phyloP scores from a whole-genome alignment of 2,113 vertebrate species.

The Hippoglossus stenolepis region DNA sequence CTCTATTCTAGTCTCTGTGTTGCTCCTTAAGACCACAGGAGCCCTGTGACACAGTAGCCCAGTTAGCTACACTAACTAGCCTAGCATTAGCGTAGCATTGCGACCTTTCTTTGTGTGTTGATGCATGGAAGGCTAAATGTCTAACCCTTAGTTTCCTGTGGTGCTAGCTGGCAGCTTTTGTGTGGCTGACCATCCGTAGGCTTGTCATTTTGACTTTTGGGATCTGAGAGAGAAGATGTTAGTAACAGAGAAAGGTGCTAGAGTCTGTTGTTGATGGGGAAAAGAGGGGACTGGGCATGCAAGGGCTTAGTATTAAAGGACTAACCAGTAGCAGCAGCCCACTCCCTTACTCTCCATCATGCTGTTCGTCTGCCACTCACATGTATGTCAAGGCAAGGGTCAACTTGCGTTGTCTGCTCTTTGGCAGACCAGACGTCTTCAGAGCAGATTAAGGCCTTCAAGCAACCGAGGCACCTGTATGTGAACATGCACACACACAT shows the following conservation, averaged over 20 bases:
- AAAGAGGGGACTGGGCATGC: conserved; percentile 11
- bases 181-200: background rate
- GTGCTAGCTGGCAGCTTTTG: background rate
- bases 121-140: conserved; percentile 6
- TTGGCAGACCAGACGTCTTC: conserved; percentile 3
- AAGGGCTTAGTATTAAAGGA: conserved; percentile 57
- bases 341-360: conserved; percentile 21
- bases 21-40: conserved; percentile 75
- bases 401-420: conserved; percentile 24
- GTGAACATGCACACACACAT: background rate
- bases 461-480: conserved; percentile 29
- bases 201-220: background rate
- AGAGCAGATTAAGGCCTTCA: conserved; percentile 51
- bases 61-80: conserved; percentile 66
- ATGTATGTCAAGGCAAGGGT: conserved; percentile 27
- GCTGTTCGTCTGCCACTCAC: conserved; percentile 38
- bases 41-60: conserved; percentile 73
- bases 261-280: background rate
- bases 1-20: conserved; percentile 72
- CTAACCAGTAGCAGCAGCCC: conserved; percentile 46
- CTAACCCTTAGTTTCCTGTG: background rate
- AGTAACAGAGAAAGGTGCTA: background rate
- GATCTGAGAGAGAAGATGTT: background rate
- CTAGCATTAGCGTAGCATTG: conserved; percentile 27
- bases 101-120: background rate